Base-by-base conservation (phyloP, 2,797 vertebrate species). In the Lepilemur ruficaudatus region DNA sequence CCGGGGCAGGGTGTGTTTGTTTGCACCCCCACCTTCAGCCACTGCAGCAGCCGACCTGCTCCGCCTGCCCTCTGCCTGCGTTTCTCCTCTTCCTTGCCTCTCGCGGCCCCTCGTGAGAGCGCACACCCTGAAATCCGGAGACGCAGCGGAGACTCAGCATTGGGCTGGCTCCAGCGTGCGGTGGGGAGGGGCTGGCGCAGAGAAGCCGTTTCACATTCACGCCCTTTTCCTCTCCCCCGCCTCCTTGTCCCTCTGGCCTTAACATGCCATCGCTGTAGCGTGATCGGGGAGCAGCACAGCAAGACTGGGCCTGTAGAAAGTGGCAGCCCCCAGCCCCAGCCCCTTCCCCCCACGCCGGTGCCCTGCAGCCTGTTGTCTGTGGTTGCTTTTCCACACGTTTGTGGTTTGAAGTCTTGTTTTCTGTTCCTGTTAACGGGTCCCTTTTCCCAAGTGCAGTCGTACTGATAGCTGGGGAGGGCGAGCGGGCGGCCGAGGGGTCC, bases 1-100 rank as follows among this genome's bases (percentile, higher is more conserved):
- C 38, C 13, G 25, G 30, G 23, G 48, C 43, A 8, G 1, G 38
- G 14, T 20, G 15, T 1, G 0, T 59, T 93, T 95, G 63, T 91
- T 95, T 28, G 89, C 46, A 97, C 1, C 2, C 80, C 30, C 89
- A 8, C 41, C 95, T 25, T 55, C 20, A 0, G 43, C 89, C 92
- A 73, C 97, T 52, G 73, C 89, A 67, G 35, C 93, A 35, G 11
- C 80, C 1, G 93, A 76, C 69, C 91, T 91, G 48, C 91, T 95
- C 80, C 79, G 89, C 92, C 97, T 92, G 93, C 83, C 89, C 70
- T 69, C 57, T 87, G 4, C 82, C 80, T 80, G 63, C 76, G 91
- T 46, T 32, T 30, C 48, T n/a, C 55, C n/a, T 48, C 46, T 25
- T 76, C 78, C 65, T 80, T 79, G 0, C 78, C 32, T 35, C 5